phyloP scores from a whole-genome alignment of 2,113 vertebrate genomes.

The Sylvilagus bachmani region DNA sequence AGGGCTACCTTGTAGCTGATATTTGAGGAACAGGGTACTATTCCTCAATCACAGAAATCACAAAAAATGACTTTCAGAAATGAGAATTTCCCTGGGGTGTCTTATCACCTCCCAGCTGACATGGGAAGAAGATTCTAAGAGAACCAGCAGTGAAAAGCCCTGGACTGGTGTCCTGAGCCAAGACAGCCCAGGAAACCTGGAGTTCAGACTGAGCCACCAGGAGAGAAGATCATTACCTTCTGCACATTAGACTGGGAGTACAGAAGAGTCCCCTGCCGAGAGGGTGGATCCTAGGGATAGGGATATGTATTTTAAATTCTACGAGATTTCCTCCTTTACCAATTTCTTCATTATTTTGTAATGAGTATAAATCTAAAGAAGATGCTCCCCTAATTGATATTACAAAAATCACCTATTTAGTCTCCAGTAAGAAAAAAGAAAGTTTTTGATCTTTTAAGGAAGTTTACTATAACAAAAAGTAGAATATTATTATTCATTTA shows the following conservation, averaged over 20 bases:
- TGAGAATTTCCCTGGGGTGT: background rate
- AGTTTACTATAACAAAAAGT: constrained; percentile 6
- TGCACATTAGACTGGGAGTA: background rate
- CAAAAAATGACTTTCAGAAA: background rate
- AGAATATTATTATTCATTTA: background rate
- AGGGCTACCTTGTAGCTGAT: background rate
- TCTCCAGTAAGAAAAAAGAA: background rate
- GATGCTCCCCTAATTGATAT: background rate
- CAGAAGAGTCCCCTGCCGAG: background rate
- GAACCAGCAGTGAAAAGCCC: background rate
- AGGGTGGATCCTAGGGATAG: background rate
- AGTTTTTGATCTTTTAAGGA: background rate
- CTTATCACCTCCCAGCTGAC: background rate
- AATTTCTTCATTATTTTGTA: background rate
- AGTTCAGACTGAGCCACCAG: background rate
- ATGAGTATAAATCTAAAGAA: background rate
- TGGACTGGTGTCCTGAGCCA: too few species aligned
- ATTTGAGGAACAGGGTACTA: background rate
- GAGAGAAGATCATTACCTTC: background rate
- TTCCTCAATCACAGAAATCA: background rate
- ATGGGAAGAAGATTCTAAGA: background rate
- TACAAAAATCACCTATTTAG: background rate
- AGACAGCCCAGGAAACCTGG: background rate
- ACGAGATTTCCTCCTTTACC: background rate
- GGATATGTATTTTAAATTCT: background rate